Conservation (phyloP, 2,113 vertebrate species). For the Ceuthmochares aereus region DNA sequence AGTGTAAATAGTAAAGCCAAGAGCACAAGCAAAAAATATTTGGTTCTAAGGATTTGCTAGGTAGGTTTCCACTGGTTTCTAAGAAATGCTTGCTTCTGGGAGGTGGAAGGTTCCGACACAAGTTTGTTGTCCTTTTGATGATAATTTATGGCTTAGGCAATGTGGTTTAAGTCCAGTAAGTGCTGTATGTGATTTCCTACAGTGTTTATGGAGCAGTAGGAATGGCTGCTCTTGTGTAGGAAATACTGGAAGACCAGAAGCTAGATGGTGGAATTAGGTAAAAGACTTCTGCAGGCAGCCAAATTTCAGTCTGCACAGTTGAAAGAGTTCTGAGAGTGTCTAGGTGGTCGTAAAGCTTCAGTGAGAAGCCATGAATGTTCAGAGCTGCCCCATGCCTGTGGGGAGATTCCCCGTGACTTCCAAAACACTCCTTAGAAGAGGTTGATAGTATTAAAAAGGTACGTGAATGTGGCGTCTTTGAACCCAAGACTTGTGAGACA, state of each 20-base stretch:
- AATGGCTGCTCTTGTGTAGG: not conserved
- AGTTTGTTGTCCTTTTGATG: not conserved
- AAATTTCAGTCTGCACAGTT: not conserved
- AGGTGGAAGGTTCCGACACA: not conserved
- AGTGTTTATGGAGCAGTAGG: not conserved
- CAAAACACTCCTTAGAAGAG: not conserved
- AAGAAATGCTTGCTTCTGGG: not conserved
- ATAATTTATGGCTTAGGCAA: not conserved
- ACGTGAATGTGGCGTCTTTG: not conserved
- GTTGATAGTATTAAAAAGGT: not conserved
- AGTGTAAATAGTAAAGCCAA: too few relatives aligned
- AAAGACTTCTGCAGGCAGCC: not conserved
- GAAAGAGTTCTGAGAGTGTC: not conserved
- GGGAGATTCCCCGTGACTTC: fast-evolving
- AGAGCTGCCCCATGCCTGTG: not conserved
- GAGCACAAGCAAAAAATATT: too few relatives aligned
- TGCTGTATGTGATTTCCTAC: not conserved
- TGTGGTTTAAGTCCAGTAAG: not conserved
- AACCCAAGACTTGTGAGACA: not conserved
- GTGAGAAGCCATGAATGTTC: not conserved
- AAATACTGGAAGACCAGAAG: not conserved
- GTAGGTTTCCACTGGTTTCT: not conserved
- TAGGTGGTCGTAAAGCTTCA: not conserved
- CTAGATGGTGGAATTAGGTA: not conserved
- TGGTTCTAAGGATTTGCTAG: not conserved